Conservation (phyloP, 2,113 vertebrate species). For the Myiagra hebetior region DNA sequence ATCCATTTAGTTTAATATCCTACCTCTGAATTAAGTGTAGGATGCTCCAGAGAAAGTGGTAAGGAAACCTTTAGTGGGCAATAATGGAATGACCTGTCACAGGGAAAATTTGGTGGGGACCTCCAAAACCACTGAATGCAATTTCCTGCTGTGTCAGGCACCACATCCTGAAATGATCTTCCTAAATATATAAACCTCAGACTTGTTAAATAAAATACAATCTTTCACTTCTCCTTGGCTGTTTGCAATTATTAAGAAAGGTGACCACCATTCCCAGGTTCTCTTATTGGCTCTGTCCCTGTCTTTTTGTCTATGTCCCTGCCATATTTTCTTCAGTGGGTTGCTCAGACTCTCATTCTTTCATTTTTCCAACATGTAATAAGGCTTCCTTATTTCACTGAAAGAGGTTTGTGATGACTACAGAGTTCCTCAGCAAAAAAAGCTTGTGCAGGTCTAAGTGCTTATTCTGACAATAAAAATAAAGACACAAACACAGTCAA, state of each 20-base stretch:
- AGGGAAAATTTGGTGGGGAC: not conserved
- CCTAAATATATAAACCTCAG: not conserved
- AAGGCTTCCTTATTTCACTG: not conserved
- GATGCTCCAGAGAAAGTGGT: not conserved
- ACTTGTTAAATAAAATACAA: not conserved
- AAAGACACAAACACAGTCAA: not conserved
- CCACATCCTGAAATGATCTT: not conserved
- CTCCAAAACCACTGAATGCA: not conserved
- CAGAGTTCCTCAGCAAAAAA: not conserved
- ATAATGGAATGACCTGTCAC: not conserved
- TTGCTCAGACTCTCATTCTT: not conserved
- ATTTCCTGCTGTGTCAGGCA: not conserved
- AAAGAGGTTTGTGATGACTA: not conserved
- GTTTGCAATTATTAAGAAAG: not conserved
- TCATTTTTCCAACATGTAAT: not conserved
- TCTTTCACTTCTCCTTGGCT: not conserved
- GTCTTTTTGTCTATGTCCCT: not conserved
- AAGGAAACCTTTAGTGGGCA: not conserved
- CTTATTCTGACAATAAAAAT: not conserved
- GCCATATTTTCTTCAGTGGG: not conserved
- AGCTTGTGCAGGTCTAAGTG: not conserved
- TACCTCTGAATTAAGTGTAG: not conserved
- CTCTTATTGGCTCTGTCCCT: not conserved
- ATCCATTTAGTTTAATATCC: slow-evolving; percentile 27
- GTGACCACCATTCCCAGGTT: not conserved